A percentile compares a stretch with the other conserved stretches of the same genome.
These are phyloP conservation scores for Herminia tarsipennalis DNA, from an alignment of 2,888 invertebrate genomes.

Conservation along the genomic window DNA sequence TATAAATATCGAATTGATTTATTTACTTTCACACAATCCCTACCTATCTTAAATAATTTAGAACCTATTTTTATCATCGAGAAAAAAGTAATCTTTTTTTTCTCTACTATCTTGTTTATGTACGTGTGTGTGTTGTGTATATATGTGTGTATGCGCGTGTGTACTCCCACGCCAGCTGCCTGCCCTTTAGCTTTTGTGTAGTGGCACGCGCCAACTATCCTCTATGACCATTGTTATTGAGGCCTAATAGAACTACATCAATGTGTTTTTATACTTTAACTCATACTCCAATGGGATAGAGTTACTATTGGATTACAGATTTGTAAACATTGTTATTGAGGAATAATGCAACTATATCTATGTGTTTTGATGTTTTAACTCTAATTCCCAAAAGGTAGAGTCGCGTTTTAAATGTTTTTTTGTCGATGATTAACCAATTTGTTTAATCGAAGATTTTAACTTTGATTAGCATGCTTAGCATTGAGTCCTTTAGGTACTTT, in stretches of 20 bases:
- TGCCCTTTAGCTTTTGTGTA: constrained; percentile 66
- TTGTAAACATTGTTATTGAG: too few relatives aligned
- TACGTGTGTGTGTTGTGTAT: constrained; percentile 15
- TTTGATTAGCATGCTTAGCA: not conserved
- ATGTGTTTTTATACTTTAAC: constrained; percentile 9
- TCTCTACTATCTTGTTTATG: constrained; percentile 3
- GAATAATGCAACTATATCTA: too few relatives aligned
- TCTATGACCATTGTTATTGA: constrained; percentile 53
- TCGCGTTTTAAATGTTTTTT: too few relatives aligned
- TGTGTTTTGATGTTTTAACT: too few relatives aligned
- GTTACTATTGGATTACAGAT: too few relatives aligned
- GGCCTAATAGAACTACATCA: constrained; percentile 24
- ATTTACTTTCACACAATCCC: too few relatives aligned
- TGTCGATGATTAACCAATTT: constrained; percentile 9
- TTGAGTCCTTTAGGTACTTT: not conserved
- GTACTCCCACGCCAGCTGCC: constrained; percentile 77
- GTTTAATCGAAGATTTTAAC: not conserved
- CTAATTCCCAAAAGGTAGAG: too few relatives aligned
- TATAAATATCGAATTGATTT: too few relatives aligned
- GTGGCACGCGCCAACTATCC: constrained; percentile 75
- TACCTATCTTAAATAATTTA: not conserved
- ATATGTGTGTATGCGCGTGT: constrained; percentile 45
- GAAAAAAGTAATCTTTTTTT: constrained; percentile 1
- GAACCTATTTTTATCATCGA: not conserved
- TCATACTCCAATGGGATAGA: constrained; percentile 8